Evolutionary conservation across 2,113 vertebrate genomes (phyloP).

Genomic region (Lophius piscatorius): DNA sequence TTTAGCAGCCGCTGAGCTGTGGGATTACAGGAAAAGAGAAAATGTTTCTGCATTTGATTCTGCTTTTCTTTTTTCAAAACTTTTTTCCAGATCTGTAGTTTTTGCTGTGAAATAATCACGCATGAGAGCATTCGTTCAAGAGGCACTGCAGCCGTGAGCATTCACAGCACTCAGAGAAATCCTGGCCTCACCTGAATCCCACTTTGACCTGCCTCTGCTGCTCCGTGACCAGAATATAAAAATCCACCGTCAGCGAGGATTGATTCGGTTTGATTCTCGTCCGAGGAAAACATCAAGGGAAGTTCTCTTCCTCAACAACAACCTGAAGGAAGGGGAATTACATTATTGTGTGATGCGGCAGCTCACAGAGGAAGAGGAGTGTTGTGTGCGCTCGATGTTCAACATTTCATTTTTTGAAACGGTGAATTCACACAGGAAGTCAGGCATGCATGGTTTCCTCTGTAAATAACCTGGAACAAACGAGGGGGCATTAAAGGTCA

Average conservation of each 20-base stretch:
- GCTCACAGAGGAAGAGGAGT: constrained; percentile 28
- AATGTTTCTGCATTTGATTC: background rate
- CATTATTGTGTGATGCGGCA: constrained; percentile 40
- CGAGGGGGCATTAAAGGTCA: constrained; percentile 9
- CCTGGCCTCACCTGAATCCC: background rate
- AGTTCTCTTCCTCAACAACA: constrained; percentile 22
- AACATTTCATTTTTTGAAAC: no score
- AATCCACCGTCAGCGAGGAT: constrained; percentile 20
- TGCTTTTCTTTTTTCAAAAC: no score
- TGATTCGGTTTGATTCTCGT: constrained; percentile 23
- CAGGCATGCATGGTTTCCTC: no score
- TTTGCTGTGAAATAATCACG: background rate
- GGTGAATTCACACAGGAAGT: no score
- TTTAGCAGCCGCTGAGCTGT: no score
- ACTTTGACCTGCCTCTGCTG: background rate
- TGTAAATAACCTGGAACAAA: no score
- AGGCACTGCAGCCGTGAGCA: no score
- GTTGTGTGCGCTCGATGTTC: no score
- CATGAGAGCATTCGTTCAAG: no score
- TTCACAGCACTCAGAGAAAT: no score
- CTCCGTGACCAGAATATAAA: constrained; percentile 13
- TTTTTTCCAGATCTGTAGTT: background rate
- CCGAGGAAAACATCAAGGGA: constrained; percentile 24
- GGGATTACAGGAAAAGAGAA: no score
- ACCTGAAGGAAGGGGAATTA: constrained; percentile 11